These are phyloP conservation scores for Schizaphis graminum DNA, from an alignment of 2,888 invertebrate genomes.

Conservation along the genomic window DNA sequence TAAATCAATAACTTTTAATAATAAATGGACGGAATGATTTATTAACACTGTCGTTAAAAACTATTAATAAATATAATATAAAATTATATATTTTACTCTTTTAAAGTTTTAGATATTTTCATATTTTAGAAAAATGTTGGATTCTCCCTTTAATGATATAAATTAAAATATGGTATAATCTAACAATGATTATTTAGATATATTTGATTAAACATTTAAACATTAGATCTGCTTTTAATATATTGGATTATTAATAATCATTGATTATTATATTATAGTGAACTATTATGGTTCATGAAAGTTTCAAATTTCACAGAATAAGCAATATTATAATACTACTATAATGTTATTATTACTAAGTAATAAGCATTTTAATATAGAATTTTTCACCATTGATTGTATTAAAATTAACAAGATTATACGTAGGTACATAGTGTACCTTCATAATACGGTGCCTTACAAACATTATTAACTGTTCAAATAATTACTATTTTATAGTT, in stretches of 20 bases:
- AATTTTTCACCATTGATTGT: background rate
- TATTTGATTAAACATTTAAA: background rate
- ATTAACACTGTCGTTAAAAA: background rate
- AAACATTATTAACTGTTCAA: background rate
- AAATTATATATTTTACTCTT: background rate
- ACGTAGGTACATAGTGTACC: no score
- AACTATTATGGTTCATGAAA: background rate
- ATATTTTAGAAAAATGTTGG: background rate
- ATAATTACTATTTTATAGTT: background rate
- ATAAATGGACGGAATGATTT: background rate
- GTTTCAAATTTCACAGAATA: background rate
- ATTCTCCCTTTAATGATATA: background rate
- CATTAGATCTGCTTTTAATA: background rate
- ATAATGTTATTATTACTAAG: background rate
- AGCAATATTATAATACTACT: background rate
- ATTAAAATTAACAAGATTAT: background rate
- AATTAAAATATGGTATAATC: background rate
- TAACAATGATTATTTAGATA: background rate
- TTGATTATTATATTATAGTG: background rate
- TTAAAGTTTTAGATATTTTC: background rate
- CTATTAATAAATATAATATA: background rate
- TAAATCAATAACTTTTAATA: background rate
- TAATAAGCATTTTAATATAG: background rate
- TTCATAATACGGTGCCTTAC: background rate
- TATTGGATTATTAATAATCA: background rate